These are phyloP conservation scores for Capreolus pygargus DNA, from an alignment of 2,113 vertebrate genomes.

Conservation along the genomic window DNA sequence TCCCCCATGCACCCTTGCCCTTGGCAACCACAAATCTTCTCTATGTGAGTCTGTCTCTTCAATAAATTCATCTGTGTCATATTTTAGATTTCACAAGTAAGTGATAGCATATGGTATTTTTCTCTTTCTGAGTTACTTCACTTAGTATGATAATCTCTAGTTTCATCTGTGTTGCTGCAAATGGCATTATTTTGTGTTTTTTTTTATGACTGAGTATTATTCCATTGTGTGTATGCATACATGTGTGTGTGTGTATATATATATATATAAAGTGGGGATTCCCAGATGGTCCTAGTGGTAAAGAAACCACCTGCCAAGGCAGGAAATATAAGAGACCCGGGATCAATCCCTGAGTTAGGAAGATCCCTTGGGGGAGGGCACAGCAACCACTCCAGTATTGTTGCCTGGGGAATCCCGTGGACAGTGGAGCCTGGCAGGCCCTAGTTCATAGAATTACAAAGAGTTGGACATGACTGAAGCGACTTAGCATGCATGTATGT, in stretches of 20 bases:
- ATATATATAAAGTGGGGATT: neutral
- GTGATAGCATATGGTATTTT: neutral
- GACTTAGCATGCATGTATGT: neutral
- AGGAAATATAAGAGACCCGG: neutral
- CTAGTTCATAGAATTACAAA: neutral
- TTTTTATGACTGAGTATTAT: neutral
- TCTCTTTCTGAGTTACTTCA: neutral
- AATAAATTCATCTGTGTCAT: neutral
- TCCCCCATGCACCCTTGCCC: neutral
- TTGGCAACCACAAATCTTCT: neutral
- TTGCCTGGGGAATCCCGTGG: neutral
- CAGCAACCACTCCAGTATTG: neutral
- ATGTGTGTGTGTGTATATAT: neutral
- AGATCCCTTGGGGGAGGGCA: neutral
- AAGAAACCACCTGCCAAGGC: neutral
- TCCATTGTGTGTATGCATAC: neutral
- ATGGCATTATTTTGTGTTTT: neutral
- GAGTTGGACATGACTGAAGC: neutral
- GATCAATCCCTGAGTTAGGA: neutral
- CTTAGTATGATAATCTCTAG: neutral
- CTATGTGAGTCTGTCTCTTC: neutral
- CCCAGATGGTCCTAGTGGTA: neutral
- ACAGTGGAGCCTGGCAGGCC: neutral
- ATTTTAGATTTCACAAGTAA: neutral
- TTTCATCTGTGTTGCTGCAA: neutral